Conservation (phyloP, 2,888 invertebrate genomes). For the Deilephila porcellus region DNA sequence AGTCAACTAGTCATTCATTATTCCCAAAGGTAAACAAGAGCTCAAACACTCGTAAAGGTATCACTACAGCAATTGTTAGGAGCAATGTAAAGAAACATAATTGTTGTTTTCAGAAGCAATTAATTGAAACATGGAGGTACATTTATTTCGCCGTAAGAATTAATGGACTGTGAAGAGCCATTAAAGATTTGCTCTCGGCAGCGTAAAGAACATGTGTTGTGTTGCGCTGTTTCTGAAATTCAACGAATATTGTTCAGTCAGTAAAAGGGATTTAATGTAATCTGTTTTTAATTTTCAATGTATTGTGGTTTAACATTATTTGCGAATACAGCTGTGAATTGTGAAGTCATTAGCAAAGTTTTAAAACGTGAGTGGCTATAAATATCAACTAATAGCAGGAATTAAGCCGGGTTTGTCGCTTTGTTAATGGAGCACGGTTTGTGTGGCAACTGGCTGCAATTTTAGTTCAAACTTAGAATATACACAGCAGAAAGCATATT, state of each 20-base stretch:
- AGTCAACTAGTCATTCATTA: neutral
- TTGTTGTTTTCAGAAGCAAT: conserved; percentile 39
- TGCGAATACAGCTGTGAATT: neutral
- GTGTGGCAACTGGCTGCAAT: no score
- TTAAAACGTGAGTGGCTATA: neutral
- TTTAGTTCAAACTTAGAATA: no score
- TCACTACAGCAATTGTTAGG: conserved; percentile 1
- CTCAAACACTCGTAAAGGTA: conserved; percentile 7
- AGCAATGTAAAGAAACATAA: conserved; percentile 28
- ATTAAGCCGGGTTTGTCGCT: no score
- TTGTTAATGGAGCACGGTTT: no score
- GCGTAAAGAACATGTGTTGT: conserved; percentile 23
- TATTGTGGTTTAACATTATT: neutral
- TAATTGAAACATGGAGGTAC: conserved; percentile 39
- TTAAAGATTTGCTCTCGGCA: conserved; percentile 29
- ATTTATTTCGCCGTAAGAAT: conserved; percentile 39
- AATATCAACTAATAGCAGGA: neutral
- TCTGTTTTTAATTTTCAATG: neutral
- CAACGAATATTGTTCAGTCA: conserved; percentile 8
- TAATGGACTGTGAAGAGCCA: conserved; percentile 40
- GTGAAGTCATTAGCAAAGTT: conserved; percentile 1
- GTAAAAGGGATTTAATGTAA: conserved; percentile 17
- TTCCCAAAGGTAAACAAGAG: conserved; percentile 8
- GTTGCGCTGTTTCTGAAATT: conserved; percentile 17
- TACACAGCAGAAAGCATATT: no score